A percentile compares a stretch with the other conserved stretches of the same genome.
These are phyloP conservation scores for Eira barbara DNA, from an alignment of 2,113 vertebrate species.

Conservation along the genomic window DNA sequence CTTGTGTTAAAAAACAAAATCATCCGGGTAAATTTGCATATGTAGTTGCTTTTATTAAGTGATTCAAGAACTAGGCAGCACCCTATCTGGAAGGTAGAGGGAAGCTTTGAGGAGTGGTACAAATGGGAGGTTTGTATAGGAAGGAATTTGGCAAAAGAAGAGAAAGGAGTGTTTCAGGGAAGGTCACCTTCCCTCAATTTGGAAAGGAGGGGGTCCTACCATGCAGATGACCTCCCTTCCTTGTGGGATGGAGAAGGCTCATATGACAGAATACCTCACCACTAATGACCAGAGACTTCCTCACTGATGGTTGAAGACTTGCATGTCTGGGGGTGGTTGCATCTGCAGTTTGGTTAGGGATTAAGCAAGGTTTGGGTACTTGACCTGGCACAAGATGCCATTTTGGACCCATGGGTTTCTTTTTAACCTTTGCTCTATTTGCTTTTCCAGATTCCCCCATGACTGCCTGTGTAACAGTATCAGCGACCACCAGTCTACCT, in stretches of 20 bases:
- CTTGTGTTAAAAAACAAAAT: neutral
- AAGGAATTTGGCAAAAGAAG: too few species aligned
- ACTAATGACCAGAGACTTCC: neutral
- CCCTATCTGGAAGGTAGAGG: too few species aligned
- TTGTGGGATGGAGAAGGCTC: neutral
- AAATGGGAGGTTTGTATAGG: too few species aligned
- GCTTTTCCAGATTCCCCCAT: neutral
- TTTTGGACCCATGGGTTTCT: neutral
- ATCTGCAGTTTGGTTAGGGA: neutral
- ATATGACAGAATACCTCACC: neutral
- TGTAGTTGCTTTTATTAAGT: too few species aligned
- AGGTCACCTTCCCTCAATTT: neutral
- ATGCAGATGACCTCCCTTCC: neutral
- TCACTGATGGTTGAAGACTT: neutral
- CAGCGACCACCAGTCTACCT: neutral
- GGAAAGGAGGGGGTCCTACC: neutral
- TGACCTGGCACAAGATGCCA: neutral
- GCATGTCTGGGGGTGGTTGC: neutral
- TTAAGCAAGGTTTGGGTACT: neutral
- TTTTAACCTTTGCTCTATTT: neutral
- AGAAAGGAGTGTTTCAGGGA: too few species aligned
- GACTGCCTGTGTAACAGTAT: neutral
- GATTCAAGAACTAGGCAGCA: too few species aligned
- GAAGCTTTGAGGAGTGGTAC: too few species aligned
- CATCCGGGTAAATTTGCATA: neutral